These are phyloP conservation scores for Ceratina calcarata DNA, from an alignment of 1,140 invertebrate species.

Conservation along the genomic window DNA sequence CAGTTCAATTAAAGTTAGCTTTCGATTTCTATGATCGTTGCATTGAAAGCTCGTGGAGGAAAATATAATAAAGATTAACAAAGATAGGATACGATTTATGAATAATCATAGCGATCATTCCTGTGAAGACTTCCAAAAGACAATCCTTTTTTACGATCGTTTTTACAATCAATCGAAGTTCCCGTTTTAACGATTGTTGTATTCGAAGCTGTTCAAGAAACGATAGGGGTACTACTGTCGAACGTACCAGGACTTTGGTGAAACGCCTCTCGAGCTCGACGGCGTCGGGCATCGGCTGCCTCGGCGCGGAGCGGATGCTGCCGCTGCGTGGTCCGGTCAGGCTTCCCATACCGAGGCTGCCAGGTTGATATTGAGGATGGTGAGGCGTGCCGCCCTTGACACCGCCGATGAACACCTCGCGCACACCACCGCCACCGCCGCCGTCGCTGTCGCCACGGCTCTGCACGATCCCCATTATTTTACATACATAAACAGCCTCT, in stretches of 20 bases:
- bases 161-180: no score
- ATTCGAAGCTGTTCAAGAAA: neutral
- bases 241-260: constrained; percentile 93
- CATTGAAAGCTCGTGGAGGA: no score
- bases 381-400: constrained; percentile 68
- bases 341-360: constrained; percentile 67
- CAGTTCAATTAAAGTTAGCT: no score
- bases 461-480: constrained; percentile 75
- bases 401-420: constrained; percentile 68
- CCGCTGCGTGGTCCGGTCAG: constrained; percentile 82
- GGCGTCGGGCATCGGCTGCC: constrained; percentile 93
- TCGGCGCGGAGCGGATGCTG: constrained; percentile 87
- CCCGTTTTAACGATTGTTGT: no score
- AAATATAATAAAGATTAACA: no score
- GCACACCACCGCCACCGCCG: constrained; percentile 67
- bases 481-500: constrained; percentile 4
- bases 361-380: constrained; percentile 65
- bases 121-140: no score
- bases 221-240: constrained; percentile 76
- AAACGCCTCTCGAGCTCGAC: constrained; percentile 94
- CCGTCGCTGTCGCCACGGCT: constrained; percentile 70
- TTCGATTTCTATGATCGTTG: no score
- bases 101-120: no score
- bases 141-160: no score
- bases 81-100: no score